A percentile compares a stretch with the other conserved stretches of the same genome.
Evolutionary conservation across 2,888 invertebrate genomes (phyloP).

Genomic region (Lathronympha strigana): DNA sequence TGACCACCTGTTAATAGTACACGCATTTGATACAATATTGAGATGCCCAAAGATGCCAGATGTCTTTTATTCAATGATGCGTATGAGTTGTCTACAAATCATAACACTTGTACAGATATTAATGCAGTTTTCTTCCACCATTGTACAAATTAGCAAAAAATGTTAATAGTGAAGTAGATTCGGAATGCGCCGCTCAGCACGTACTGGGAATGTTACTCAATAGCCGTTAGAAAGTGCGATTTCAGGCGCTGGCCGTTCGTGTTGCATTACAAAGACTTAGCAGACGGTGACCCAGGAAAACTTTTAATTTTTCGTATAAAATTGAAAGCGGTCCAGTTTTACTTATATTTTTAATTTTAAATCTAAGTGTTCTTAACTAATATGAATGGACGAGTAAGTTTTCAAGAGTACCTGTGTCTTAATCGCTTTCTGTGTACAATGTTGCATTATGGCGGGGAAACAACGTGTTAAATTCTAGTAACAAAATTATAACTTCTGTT

Average conservation of each 20-base stretch:
- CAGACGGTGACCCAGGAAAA: conserved; percentile 43
- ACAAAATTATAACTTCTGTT: background rate
- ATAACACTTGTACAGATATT: conserved; percentile 13
- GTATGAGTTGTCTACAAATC: background rate
- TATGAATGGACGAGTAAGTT: conserved; percentile 19
- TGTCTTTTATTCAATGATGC: too few relatives aligned
- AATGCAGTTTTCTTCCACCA: conserved; percentile 32
- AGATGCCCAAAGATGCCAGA: too few relatives aligned
- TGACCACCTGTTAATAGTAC: too few relatives aligned
- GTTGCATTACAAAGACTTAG: conserved; percentile 64
- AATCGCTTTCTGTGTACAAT: background rate
- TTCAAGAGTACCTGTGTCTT: background rate
- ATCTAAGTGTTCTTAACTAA: background rate
- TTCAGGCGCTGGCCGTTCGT: conserved; percentile 65
- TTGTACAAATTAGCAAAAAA: conserved; percentile 49
- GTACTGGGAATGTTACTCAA: conserved; percentile 67
- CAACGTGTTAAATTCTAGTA: background rate
- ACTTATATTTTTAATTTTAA: background rate
- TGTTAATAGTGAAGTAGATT: conserved; percentile 49
- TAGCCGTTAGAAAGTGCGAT: conserved; percentile 72
- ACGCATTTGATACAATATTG: too few relatives aligned
- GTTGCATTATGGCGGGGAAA: background rate
- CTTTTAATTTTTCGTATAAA: conserved; percentile 33
- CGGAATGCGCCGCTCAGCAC: conserved; percentile 58
- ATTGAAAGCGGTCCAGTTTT: conserved; percentile 25